Evolutionary conservation across 2,113 vertebrate species (phyloP).

Genomic region (Penelope pileata): DNA sequence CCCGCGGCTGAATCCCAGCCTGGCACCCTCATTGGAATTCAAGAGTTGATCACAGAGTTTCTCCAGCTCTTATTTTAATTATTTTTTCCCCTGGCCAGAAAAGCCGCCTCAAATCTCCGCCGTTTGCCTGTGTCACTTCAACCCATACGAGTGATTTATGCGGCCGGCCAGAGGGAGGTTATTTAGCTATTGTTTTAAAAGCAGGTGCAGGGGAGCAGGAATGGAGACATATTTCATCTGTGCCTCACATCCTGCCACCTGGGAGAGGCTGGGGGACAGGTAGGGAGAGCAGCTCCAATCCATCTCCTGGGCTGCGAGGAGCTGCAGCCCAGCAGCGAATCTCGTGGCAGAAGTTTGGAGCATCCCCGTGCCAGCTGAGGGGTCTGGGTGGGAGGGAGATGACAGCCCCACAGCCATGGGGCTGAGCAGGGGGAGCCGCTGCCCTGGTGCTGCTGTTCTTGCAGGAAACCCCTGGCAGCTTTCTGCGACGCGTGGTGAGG

Average conservation of each 20-base stretch:
- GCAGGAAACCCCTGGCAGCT: not conserved
- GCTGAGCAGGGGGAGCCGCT: accelerated
- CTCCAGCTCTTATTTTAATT: not conserved
- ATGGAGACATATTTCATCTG: conserved; percentile 11
- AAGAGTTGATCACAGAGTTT: not conserved
- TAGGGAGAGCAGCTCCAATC: not conserved
- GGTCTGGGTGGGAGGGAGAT: not conserved
- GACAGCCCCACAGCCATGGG: not conserved
- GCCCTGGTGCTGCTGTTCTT: accelerated
- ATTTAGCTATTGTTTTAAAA: conserved; percentile 48
- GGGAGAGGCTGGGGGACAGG: conserved; percentile 20
- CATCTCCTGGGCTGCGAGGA: not conserved
- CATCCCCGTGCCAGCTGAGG: not conserved
- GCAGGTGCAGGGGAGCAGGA: not conserved
- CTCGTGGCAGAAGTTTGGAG: not conserved
- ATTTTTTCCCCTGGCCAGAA: not conserved
- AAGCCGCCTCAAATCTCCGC: not conserved
- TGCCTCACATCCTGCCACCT: conserved; percentile 34
- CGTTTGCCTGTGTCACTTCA: not conserved
- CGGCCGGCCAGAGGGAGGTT: not conserved
- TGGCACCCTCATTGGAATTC: no score
- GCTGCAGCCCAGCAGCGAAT: not conserved
- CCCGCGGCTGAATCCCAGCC: not conserved
- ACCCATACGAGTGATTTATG: not conserved
- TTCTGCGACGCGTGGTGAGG: accelerated